Evolutionary conservation across 2,888 invertebrate genomes (phyloP), one percentile per base, ranked within the genome.

Genomic region (Cylloceria caligata): DNA sequence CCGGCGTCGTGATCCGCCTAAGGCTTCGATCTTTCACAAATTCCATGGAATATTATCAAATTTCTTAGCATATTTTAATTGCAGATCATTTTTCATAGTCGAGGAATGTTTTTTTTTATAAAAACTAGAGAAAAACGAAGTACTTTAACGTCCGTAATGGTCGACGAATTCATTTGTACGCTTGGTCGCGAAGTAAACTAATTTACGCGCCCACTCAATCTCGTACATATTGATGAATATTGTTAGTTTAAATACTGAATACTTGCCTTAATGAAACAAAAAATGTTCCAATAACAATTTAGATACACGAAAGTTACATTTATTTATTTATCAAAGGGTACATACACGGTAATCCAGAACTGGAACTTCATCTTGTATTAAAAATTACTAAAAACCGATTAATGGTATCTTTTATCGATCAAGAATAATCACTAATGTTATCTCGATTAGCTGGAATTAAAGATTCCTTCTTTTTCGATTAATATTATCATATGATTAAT

Each of bases 1-100:
- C 82, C 42, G 30, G 34, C 55, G 47, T 21, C 75, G 52, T 21
- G 57, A n/a, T 45, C 30, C 71, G 62, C 57, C 60, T 19, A 34
- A 39, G 36, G 60, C 80, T 39, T 64, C 42, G 36, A 24, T 47
- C 55, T 55, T 21, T 9, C 6, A 7, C 9, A 19, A 75, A 36
- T 57, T 57, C 39, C 74, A 49, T n/a, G 1, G 21, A 30, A 36
- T 68, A 68, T 19, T 36, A 49, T 21, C 7, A 11, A 9, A 30
- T 42, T 19, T 9, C 0, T 34, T 45, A 21, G 13, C 2, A 19
- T 30, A 74, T 55, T 42, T 49, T 3, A 62, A 36, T 19, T 36
- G 36, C 2, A 6, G 7, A 16, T 7, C 4, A 7, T 16, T 19
- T 21, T 7, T 19, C n/a, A 3, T 30, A 13, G 11, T 52, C 4